Evolutionary conservation across 2,888 invertebrate species (phyloP), one percentile per base, ranked within the genome.

Genomic region (Folsomia candida): DNA sequence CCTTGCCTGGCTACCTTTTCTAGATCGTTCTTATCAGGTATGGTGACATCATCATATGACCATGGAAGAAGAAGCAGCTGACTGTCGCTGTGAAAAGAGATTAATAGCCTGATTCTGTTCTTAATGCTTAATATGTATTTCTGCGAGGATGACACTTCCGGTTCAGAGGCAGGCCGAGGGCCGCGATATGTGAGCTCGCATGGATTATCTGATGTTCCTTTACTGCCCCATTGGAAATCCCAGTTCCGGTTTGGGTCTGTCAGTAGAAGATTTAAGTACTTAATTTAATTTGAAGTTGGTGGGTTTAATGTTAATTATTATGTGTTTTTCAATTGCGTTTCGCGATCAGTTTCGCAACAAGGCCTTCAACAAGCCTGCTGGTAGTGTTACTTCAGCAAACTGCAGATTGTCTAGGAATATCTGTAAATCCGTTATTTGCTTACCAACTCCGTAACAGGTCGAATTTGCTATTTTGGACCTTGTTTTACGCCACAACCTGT

Each of bases 171-270:
- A 9, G 83, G 80, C 2, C 64, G 22, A 0, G 84, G 82, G 0
- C 92, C 92, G 2, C 87, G 86, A 81, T 84, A 91, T 0, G 83
- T 87, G 0, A 89, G 88, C 0, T 82, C 75, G 81, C 91, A 91
- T 0, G 84, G 83, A 67, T 81, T 76, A 2, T 66, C 74, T 28
- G 85, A 85, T 18, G 85, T 84, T 22, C 86, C 86, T 18, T 11
- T n/a, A 1, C 61, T n/a, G 3, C 73, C 73, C 54, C 72, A 74
- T 25, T 86, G 84, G 80, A 87, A 87, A 68, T 87, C 90, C 80
- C 88, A 93, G 83, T 93, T 92, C 1, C 92, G 85, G 82, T 92
- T 92, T 0, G 88, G 88, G 81, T 93, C 92, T 0, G 88, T 66
- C 79, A 76, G 25, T 80, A 80, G 75, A 80, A 87, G 86, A 75